Evolutionary conservation across 2,888 invertebrate genomes (phyloP), one percentile per base, ranked within the genome.

Genomic region (Caenorhabditis sp.): DNA sequence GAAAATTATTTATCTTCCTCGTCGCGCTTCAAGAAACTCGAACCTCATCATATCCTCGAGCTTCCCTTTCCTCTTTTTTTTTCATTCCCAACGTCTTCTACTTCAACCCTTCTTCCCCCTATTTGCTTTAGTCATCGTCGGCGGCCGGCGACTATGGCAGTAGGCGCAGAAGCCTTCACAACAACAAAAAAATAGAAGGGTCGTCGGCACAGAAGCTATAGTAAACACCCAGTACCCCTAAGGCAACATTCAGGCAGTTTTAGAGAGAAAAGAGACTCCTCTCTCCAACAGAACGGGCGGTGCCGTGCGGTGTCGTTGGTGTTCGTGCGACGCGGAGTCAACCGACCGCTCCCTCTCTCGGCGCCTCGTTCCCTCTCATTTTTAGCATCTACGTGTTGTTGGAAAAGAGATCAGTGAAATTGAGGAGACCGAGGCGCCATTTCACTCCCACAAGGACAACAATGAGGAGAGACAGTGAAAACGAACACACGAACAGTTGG

Each of bases 301-400:
- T 73, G 80, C 80, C 80, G 80, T 73, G 58, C 73, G 69, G 80
- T 74, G 80, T 64, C 73, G 41, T 26, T 19, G 54, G 51, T 74
- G 80, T 74, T 66, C 80, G 80, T 80, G 66, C 51, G 47, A 74
- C 68, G 74, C 80, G 74, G 80, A 80, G 80, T 74, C 74, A 80
- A 80, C 54, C 80, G 74, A 61, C 54, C 74, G 63, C 69, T 54
- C 54, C 66, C n/a, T n/a, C n/a, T 64, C 54, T 56, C 24, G 73
- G 80, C 68, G 74, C 73, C 73, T 31, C 61, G 80, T 56, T 56
- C 66, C 72, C 58, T 26, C 63, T 61, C 59, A 31, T 66, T 68
- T 68, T 35, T 47, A 26, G 58, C 19, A 19, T 59, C 68, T 44
- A 16, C 35, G 19, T 22, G 47, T 7, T 14, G 38, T 5, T 38